Base-by-base conservation (phyloP, 2,888 invertebrate species). In the Platycheirus rosarum region DNA sequence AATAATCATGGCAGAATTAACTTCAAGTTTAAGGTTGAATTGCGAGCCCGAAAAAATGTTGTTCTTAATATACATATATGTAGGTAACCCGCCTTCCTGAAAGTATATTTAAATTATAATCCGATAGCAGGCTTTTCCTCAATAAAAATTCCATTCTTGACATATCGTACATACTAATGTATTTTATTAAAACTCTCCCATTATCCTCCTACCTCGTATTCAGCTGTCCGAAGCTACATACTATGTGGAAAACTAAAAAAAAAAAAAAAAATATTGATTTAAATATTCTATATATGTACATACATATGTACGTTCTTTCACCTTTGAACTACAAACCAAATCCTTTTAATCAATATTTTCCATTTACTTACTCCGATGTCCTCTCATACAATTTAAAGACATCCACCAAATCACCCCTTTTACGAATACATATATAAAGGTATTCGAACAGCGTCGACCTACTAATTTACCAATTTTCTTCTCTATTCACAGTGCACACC, bases 401-500 rank as follows among this genome's bases (percentile, higher is more conserved):
- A 29, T 14, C 46, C 5, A 55, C 40, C 7, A 11, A 53, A 57
- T 49, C 35, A 57, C 44, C 69, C 16, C 68, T 18, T n/a, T 57
- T 69, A 8, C 29, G 18, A 32, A 20, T 32, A 42, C 23, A 48
- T 35, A 57, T 32, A 60, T 4, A 60, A n/a, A 26, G 11, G 23
- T 57, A 57, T 40, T n/a, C n/a, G 16, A 16, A 55, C 37, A 4
- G 37, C n/a, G 16, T 51, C 60, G 73, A 62, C 55, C 44, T 48
- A 69, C 44, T 74, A 77, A 69, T 57, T 63, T 29, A 74, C 53
- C 48, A 42, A 63, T 63, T 69, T 76, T 23, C 35, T 48, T 65
- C 51, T 57, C 1, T 60, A 68, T 78, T 85, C 82, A 23, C 73
- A 86, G 86, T 86, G 86, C 55, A 86, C 86, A 42, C 74, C 85